These are phyloP conservation scores for Halictus quadricinctus DNA, from an alignment of 2,888 invertebrate species.

Conservation along the genomic window DNA sequence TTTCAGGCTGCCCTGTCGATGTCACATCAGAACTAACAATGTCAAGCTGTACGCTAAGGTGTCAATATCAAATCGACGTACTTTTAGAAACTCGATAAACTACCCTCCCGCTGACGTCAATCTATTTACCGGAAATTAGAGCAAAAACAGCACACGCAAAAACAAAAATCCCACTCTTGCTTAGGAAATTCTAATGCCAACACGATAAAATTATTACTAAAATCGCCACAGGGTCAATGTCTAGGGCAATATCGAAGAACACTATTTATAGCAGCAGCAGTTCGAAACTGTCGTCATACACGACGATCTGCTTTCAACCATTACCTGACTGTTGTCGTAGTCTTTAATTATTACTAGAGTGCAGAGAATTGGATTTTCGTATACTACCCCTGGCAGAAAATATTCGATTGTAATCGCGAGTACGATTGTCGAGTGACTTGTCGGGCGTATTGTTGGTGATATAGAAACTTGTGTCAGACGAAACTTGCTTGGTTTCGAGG, in stretches of 20 bases:
- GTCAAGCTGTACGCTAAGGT: slow-evolving; percentile 10
- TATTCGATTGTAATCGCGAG: not conserved
- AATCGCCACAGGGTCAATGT: slow-evolving; percentile 41
- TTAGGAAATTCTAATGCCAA: not conserved
- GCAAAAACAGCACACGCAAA: not conserved
- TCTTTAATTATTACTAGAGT: not conserved
- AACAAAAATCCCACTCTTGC: not conserved
- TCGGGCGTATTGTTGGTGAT: too few species aligned
- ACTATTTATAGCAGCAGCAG: slow-evolving; percentile 39
- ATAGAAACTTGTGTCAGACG: too few species aligned
- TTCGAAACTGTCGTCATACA: slow-evolving; percentile 35
- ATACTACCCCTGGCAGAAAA: not conserved
- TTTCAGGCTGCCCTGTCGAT: slow-evolving; percentile 19
- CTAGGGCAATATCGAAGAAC: slow-evolving; percentile 44
- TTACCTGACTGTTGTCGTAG: not conserved
- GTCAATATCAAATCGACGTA: not conserved
- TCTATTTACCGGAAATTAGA: not conserved
- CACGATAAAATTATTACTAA: not conserved
- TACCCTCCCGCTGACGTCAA: not conserved
- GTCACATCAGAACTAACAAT: slow-evolving; percentile 10
- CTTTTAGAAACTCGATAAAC: not conserved
- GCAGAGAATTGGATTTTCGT: not conserved
- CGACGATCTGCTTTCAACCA: slow-evolving; percentile 20
- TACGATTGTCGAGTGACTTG: too few species aligned
- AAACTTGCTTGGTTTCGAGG: too few species aligned